Evolutionary conservation across 2,113 vertebrate genomes (phyloP).

Genomic region (Protomyctophum bolini): DNA sequence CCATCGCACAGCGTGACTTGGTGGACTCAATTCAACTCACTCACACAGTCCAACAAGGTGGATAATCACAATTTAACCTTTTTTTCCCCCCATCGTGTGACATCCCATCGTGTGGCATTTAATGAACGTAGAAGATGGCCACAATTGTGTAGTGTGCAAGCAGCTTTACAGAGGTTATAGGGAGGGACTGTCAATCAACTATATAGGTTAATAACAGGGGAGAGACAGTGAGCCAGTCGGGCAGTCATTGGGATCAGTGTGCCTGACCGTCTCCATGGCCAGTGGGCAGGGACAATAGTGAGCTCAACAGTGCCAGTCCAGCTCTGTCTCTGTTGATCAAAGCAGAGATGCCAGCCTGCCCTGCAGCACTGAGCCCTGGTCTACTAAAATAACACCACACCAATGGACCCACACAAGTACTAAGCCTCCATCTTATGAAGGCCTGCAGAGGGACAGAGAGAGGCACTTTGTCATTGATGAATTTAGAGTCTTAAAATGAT

Average conservation of each 20-base stretch:
- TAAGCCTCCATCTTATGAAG: not conserved
- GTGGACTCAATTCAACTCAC: too few relatives aligned
- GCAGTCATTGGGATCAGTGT: conserved; percentile 18
- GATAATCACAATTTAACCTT: too few relatives aligned
- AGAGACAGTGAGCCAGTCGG: conserved; percentile 6
- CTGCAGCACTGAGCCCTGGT: conserved; percentile 11
- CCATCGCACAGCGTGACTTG: too few relatives aligned
- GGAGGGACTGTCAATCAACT: not conserved
- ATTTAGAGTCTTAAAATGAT: not conserved
- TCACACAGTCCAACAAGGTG: too few relatives aligned
- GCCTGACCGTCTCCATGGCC: conserved; percentile 27
- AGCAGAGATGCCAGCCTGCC: conserved; percentile 29
- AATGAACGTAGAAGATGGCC: too few relatives aligned
- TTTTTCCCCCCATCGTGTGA: too few relatives aligned
- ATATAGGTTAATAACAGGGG: not conserved
- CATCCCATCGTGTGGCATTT: too few relatives aligned
- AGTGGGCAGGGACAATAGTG: conserved; percentile 57
- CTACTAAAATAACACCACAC: not conserved
- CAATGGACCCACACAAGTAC: conserved; percentile 7
- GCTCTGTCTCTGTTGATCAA: conserved; percentile 39
- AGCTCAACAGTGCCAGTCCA: conserved; percentile 27
- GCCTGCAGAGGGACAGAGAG: not conserved
- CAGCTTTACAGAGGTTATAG: too few relatives aligned
- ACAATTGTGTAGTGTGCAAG: too few relatives aligned
- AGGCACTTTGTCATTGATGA: not conserved